Conservation (phyloP, 2,113 vertebrate species). For the Mustela lutreola region DNA sequence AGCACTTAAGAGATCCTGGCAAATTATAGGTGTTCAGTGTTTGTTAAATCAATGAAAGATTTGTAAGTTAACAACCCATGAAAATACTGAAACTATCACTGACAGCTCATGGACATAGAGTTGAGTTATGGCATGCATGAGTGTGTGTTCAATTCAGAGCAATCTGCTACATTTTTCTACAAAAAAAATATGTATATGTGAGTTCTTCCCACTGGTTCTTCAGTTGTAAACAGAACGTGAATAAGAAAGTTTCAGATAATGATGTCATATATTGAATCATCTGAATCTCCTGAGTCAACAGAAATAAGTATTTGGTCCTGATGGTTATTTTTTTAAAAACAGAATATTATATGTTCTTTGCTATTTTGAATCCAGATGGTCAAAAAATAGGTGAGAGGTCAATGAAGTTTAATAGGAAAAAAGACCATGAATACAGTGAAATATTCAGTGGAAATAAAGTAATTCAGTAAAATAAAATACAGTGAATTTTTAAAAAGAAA, state of each 20-base stretch:
- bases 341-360: slow-evolving; percentile 44
- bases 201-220: background rate
- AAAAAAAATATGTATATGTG: background rate
- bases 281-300: slow-evolving; percentile 46
- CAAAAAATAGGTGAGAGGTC: slow-evolving; percentile 25
- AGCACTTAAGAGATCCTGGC: background rate
- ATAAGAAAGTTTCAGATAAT: background rate
- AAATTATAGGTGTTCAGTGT: background rate
- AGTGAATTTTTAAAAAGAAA: background rate
- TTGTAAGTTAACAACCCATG: background rate
- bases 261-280: slow-evolving; percentile 34
- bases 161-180: background rate
- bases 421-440: background rate
- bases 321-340: slow-evolving; percentile 1
- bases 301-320: background rate
- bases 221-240: background rate
- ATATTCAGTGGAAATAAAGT: background rate
- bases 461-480: background rate
- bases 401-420: slow-evolving; percentile 20
- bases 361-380: background rate
- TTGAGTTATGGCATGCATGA: background rate
- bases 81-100: background rate
- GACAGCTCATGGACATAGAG: background rate
- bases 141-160: background rate
- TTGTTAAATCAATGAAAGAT: slow-evolving; percentile 10